Evolutionary conservation across 2,113 vertebrate species (phyloP).

Genomic region (Calonectris borealis): DNA sequence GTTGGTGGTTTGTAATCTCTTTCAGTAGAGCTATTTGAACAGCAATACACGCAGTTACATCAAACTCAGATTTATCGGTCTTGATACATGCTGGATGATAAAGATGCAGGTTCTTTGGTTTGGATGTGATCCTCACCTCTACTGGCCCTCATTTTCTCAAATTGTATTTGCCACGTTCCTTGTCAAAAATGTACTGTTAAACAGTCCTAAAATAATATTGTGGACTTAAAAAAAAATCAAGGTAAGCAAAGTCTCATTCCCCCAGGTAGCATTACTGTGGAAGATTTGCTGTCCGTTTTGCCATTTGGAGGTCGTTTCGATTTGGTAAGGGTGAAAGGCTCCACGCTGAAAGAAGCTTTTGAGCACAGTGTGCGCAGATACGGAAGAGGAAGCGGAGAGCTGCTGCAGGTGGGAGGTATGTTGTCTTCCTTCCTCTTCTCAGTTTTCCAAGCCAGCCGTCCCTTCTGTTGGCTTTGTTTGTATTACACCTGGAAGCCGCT

Average conservation of each 20-base stretch:
- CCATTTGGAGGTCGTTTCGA: constrained; percentile 92
- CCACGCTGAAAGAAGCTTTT: constrained; percentile 83
- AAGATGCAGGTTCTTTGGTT: background rate
- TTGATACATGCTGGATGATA: background rate
- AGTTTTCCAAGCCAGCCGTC: background rate
- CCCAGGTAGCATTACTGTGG: constrained; percentile 87
- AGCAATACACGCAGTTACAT: background rate
- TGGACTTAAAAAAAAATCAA: background rate
- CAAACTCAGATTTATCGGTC: background rate
- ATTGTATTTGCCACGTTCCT: background rate
- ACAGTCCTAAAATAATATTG: background rate
- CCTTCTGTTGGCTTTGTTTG: background rate
- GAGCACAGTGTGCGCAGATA: constrained; percentile 86
- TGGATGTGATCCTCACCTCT: background rate
- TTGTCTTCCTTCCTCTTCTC: background rate
- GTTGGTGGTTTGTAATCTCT: background rate
- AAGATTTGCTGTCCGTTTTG: constrained; percentile 85
- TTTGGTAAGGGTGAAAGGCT: constrained; percentile 84
- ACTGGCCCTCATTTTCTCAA: background rate
- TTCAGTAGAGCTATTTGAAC: background rate
- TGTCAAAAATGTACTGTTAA: background rate
- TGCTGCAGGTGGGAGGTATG: constrained; percentile 92
- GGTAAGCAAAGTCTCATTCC: background rate
- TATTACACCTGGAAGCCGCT: background rate
- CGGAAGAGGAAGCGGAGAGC: constrained; percentile 82